phyloP scores from a whole-genome alignment of 2,888 invertebrate genomes.

The Sinhomidia bicolor region DNA sequence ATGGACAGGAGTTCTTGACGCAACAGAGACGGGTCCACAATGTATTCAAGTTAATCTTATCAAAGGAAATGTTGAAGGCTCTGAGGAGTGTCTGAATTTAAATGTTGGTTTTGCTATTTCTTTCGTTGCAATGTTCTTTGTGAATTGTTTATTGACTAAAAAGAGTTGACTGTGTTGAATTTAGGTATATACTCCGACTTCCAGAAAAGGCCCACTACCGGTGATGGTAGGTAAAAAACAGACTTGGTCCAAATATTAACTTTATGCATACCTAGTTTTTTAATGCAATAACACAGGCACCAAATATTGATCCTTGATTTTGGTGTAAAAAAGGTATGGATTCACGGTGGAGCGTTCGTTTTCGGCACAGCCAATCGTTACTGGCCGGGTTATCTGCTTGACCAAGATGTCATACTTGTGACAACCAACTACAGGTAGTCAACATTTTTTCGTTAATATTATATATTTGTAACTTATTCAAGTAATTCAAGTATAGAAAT shows the following conservation, averaged over 20 bases:
- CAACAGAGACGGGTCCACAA: constrained; percentile 61
- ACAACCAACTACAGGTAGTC: constrained; percentile 69
- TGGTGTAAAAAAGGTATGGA: constrained; percentile 32
- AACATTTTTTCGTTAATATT: not conserved
- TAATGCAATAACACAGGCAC: not conserved
- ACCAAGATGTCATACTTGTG: constrained; percentile 69
- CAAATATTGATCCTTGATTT: not conserved
- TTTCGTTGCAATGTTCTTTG: no score
- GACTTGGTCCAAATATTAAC: not conserved
- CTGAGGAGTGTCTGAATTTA: constrained; percentile 65
- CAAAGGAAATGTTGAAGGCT: constrained; percentile 61
- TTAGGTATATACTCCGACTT: constrained; percentile 4
- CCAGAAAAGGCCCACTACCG: constrained; percentile 49
- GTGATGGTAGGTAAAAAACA: constrained; percentile 50
- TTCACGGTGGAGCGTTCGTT: constrained; percentile 56
- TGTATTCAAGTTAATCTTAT: constrained; percentile 74
- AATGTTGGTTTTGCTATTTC: no score
- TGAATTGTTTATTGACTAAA: no score
- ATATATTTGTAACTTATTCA: not conserved
- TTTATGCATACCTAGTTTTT: not conserved
- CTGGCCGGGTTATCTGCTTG: constrained; percentile 60
- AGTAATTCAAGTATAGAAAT: not conserved
- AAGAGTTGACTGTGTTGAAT: no score
- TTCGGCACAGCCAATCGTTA: constrained; percentile 67
- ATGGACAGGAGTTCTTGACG: constrained; percentile 77